phyloP scores from a whole-genome alignment of 2,888 invertebrate genomes.

The Notodonta dromedarius region DNA sequence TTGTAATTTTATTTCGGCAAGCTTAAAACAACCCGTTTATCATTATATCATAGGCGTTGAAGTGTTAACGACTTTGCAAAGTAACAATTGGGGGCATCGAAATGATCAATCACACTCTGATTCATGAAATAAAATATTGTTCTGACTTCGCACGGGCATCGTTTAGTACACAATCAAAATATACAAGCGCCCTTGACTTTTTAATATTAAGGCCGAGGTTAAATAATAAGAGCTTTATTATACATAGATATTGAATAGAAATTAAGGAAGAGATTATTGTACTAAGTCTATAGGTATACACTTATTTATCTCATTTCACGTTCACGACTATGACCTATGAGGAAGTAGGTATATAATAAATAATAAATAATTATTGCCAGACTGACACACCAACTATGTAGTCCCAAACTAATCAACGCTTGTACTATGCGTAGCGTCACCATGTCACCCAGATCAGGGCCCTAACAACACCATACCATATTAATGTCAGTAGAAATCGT shows the following conservation, averaged over 20 bases:
- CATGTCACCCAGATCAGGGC: too few relatives aligned
- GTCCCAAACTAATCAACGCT: too few relatives aligned
- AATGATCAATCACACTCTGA: slow-evolving; percentile 10
- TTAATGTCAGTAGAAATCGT: too few relatives aligned
- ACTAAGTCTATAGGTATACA: slow-evolving; percentile 28
- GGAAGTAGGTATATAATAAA: too few relatives aligned
- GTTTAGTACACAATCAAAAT: slow-evolving; percentile 63
- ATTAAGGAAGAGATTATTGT: slow-evolving; percentile 53
- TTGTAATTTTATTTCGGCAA: background rate
- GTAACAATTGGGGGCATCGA: slow-evolving; percentile 1
- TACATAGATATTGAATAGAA: slow-evolving; percentile 47
- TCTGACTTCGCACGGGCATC: slow-evolving; percentile 37
- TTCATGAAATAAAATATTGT: slow-evolving; percentile 22
- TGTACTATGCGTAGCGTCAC: too few relatives aligned
- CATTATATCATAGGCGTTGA: background rate
- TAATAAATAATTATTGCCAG: too few relatives aligned
- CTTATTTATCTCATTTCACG: slow-evolving; percentile 19
- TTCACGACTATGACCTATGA: background rate
- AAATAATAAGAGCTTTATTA: slow-evolving; percentile 55
- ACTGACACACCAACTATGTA: too few relatives aligned
- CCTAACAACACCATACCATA: too few relatives aligned
- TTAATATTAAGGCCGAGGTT: slow-evolving; percentile 54
- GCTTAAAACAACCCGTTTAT: background rate
- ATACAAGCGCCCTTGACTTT: slow-evolving; percentile 68
- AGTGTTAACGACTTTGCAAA: background rate